Base-by-base conservation (phyloP, 2,797 vertebrate genomes). In the Xenopus petersii region DNA sequence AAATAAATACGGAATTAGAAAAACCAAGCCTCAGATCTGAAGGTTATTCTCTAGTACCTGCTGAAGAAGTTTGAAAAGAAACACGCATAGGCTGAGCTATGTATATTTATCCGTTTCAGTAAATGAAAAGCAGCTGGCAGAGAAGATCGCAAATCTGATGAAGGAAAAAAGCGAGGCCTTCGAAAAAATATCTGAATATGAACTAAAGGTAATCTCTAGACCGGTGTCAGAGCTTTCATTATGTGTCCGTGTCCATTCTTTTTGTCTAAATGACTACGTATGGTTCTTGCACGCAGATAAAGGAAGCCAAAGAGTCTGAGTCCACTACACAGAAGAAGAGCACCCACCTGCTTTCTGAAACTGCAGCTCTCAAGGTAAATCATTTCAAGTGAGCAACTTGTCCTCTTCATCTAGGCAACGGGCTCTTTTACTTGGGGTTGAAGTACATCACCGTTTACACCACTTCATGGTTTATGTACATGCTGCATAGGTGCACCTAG, bases 151-250 rank as follows among this genome's bases (percentile, higher is more conserved):
- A 74, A 87, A 80, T 3, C 89, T 97, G 58, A 85, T 89, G 63
- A 91, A 91, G 79, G 95, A 98, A 84, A 98, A 97, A 82, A 83
- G 81, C 51, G 90, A 94, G 12, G 92, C 92, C 70, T 81, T 92
- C 11, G 80, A 86, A 56, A 95, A 91, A 86, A 87, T 98, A 46
- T 90, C 94, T n/a, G 86, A 93, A 77, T 91, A 96, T 36, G 90
- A 97, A 81, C 88, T 93, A 80, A 93, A 93, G 93, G 98, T 98
- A 89, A 67, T 71, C 79, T 4, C 4, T 42, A 47, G 7, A 21
- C 1, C 7, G 42, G 26, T 1, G n/a, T 33, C 1, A 1, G 5
- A 33, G 58, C 4, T 51, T 30, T 30, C 26, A 30, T 21, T 21
- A 21, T 21, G 21, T 21, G 21, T 21, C 21, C 21, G 21, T 21